Base-by-base conservation (phyloP, 2,797 vertebrate species). In the Propithecus deckenii region DNA sequence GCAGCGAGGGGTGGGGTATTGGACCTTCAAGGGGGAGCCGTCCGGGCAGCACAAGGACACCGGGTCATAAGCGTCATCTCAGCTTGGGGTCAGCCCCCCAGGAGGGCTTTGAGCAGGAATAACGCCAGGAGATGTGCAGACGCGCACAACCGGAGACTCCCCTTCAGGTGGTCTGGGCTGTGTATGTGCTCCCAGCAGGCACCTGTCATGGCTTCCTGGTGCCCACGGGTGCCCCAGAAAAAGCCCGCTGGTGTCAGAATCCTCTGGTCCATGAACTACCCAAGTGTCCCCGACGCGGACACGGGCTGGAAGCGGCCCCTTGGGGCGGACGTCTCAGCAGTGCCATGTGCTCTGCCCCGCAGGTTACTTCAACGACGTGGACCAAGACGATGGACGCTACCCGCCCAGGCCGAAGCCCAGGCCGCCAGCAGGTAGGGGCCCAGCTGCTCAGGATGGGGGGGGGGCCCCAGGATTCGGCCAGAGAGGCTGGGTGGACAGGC, bases 271-370 rank as follows among this genome's bases (percentile, higher is more conserved):
- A 1, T 13, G 11, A 23, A 22, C 17, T 8, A 3, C 7, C 25
- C 2, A 0, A 0, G 25, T 1, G 5, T 1, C 50, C 48, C 30
- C 7, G 22, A 1, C 0, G 2, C 6, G 1, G 23, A 12, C 43
- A 2, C 1, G 12, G 52, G 12, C 13, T 22, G 5, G 3, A 25
- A 4, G 55, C 0, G 8, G 10, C 9, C 5, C 0, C 30, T 7
- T 0, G 14, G 10, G 18, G 7, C 11, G 20, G 46, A 28, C 1
- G 0, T 2, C 6, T 38, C 0, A 30, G 3, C 17, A 32, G 14
- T 1, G 9, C 5, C 9, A 0, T 50, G 11, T 52, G n/a, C 50
- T 59, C 5, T 1, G 0, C 30, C 23, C 76, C 35, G 2, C 91
- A 97, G 94, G 88, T 4, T 52, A 79, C 83, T 48, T 30, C 3